Percentiles rank a stretch among this genome's conserved stretches.
Evolutionary conservation across 2,888 invertebrate species (phyloP).

Genomic region (Pyrochroa serraticornis): DNA sequence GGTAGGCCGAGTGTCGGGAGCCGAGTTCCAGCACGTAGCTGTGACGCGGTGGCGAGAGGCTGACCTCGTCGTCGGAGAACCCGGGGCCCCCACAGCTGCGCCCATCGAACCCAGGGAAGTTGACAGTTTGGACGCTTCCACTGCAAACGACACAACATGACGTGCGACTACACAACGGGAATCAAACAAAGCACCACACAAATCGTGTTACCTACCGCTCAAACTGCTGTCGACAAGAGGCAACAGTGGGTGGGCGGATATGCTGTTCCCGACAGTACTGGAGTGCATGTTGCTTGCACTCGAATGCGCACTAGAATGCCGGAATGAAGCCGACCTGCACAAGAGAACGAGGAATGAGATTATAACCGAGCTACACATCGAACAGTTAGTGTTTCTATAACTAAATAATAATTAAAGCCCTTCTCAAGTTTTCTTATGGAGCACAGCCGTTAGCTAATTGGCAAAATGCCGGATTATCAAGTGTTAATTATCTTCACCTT

Average conservation of each 20-base stretch:
- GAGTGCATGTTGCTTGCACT: constrained; percentile 71
- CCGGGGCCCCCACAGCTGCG: constrained; percentile 62
- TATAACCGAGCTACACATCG: constrained; percentile 39
- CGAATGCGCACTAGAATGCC: constrained; percentile 76
- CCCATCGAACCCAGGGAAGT: constrained; percentile 66
- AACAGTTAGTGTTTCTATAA: constrained; percentile 39
- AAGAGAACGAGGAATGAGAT: constrained; percentile 58
- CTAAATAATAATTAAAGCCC: constrained; percentile 33
- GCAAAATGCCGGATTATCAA: neutral
- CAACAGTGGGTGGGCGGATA: constrained; percentile 93
- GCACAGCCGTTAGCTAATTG: constrained; percentile 49
- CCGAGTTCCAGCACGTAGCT: constrained; percentile 67
- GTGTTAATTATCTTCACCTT: neutral
- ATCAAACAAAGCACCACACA: constrained; percentile 18
- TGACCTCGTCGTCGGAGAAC: constrained; percentile 89
- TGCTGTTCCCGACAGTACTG: constrained; percentile 81
- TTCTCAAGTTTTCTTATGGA: constrained; percentile 45
- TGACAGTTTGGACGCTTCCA: constrained; percentile 62
- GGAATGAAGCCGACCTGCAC: constrained; percentile 93
- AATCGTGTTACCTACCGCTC: constrained; percentile 59
- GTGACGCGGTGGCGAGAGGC: constrained; percentile 67
- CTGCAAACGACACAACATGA: constrained; percentile 38
- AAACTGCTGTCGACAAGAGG: constrained; percentile 74
- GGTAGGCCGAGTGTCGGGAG: constrained; percentile 61
- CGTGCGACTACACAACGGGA: constrained; percentile 6